Evolutionary conservation across 2,888 invertebrate genomes (phyloP).

Genomic region (Agrochola lychnidis): DNA sequence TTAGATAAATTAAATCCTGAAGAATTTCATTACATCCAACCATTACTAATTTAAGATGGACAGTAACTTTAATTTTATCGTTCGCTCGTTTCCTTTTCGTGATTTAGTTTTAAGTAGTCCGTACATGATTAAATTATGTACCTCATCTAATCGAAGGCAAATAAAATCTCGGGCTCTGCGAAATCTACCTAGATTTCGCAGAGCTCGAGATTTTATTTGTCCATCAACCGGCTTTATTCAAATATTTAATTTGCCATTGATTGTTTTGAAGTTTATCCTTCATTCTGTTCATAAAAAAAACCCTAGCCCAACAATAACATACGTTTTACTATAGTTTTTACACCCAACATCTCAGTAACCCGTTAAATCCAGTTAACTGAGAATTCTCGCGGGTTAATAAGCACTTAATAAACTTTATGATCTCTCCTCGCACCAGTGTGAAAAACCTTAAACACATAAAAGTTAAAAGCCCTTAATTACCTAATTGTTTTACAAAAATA

Average conservation of each 20-base stretch:
- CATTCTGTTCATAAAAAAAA: neutral
- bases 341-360: conserved; percentile 11
- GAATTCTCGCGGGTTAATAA: conserved; percentile 34
- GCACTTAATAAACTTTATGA: conserved; percentile 52
- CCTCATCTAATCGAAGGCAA: neutral
- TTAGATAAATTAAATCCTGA: conserved; percentile 3
- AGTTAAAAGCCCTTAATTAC: conserved; percentile 52
- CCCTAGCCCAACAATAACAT: neutral
- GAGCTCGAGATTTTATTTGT: no score
- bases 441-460: conserved; percentile 41
- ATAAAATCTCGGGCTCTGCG: neutral
- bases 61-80: conserved; percentile 10
- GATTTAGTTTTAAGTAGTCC: conserved; percentile 19
- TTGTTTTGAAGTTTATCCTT: neutral
- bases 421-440: neutral
- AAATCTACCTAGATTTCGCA: neutral
- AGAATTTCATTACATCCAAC: neutral
- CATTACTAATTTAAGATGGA: conserved; percentile 30
- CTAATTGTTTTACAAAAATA: conserved; percentile 62
- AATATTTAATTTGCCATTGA: neutral
- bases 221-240: neutral
- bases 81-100: conserved; percentile 23
- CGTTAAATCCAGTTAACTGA: conserved; percentile 17
- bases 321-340: conserved; percentile 13
- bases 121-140: conserved; percentile 1